These are phyloP conservation scores for Athalia circularis DNA, from an alignment of 2,888 invertebrate species.

Conservation along the genomic window DNA sequence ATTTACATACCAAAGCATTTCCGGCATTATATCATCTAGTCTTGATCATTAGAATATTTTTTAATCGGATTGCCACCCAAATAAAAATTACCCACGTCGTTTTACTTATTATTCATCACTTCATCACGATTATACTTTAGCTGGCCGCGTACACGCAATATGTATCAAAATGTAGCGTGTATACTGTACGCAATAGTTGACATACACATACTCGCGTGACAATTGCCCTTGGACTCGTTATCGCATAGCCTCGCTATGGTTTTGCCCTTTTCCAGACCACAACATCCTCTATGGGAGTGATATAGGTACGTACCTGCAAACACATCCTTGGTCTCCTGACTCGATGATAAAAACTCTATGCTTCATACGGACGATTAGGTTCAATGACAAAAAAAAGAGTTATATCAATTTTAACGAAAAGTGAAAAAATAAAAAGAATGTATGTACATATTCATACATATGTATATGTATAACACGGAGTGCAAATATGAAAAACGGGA, in stretches of 20 bases:
- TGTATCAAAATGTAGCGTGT: neutral
- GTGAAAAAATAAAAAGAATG: neutral
- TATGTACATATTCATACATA: neutral
- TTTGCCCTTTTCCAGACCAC: neutral
- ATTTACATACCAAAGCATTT: neutral
- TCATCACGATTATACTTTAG: too few species aligned
- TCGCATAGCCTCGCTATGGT: conserved; percentile 18
- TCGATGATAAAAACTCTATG: neutral
- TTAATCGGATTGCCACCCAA: conserved; percentile 14
- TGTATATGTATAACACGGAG: neutral
- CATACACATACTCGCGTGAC: conserved; percentile 7
- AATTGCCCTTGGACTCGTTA: conserved; percentile 27
- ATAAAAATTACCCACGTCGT: neutral
- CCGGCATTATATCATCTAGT: neutral
- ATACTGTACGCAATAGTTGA: conserved; percentile 12
- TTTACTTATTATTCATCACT: conserved; percentile 2
- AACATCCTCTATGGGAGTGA: neutral
- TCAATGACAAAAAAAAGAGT: neutral
- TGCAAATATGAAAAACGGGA: neutral
- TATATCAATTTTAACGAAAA: neutral
- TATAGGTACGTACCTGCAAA: neutral
- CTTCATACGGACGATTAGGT: neutral
- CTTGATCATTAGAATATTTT: neutral
- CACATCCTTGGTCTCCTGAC: neutral
- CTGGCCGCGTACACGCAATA: neutral